A percentile compares a stretch with the other conserved stretches of the same genome.
Conservation (phyloP, 2,797 vertebrate genomes). For the Lutjanus campechanus region DNA sequence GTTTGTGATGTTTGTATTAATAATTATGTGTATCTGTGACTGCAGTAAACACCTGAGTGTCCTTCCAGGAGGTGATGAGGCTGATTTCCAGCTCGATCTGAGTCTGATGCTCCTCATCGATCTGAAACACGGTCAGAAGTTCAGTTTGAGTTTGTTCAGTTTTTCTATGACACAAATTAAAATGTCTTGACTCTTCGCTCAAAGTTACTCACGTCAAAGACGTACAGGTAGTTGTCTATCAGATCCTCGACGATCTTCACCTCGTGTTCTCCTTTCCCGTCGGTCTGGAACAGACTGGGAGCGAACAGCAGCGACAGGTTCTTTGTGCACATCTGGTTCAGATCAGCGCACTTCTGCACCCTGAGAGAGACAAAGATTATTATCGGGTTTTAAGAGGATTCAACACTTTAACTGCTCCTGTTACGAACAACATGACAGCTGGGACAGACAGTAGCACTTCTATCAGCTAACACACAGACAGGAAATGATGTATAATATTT, state of each 20-base stretch:
- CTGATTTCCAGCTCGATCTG: slow-evolving; percentile 98
- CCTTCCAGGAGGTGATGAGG: slow-evolving; percentile 97
- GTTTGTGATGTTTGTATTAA: not conserved
- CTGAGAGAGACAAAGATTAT: slow-evolving; percentile 69
- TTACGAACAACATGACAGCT: fast-evolving
- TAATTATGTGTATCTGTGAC: not conserved
- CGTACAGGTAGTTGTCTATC: slow-evolving; percentile 93
- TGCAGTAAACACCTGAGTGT: slow-evolving; percentile 89
- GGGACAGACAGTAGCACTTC: no score
- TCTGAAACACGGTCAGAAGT: slow-evolving; percentile 79
- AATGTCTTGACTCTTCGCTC: fast-evolving
- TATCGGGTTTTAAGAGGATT: no score
- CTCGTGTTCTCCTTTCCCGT: slow-evolving; percentile 95
- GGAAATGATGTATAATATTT: not conserved
- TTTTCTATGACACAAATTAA: no score
- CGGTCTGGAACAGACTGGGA: slow-evolving; percentile 97
- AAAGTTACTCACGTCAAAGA: slow-evolving; percentile 89
- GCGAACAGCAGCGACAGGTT: slow-evolving; percentile 96
- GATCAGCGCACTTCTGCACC: slow-evolving; percentile 94
- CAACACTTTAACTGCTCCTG: not conserved
- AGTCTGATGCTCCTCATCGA: slow-evolving; percentile 95
- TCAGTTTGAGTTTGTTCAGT: not conserved
- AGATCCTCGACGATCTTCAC: slow-evolving; percentile 96
- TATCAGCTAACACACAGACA: not conserved
- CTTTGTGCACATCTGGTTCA: slow-evolving; percentile 99